A percentile compares a stretch with the other conserved stretches of the same genome.
phyloP scores from a whole-genome alignment of 2,888 invertebrate genomes.

The Hyposoter dolosus region DNA sequence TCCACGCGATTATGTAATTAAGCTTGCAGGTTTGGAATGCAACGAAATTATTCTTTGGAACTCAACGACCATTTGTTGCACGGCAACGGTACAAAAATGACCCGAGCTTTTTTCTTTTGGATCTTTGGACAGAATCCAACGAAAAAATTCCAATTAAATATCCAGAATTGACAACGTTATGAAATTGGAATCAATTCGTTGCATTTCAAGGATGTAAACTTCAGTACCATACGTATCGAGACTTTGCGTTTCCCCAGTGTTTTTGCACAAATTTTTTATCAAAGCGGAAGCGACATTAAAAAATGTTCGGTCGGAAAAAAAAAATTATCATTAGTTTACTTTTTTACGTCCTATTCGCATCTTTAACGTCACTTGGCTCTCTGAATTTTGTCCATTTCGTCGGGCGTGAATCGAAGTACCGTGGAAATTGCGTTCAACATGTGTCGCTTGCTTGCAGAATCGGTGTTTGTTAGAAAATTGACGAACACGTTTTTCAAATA shows the following conservation, averaged over 20 bases:
- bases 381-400: conserved; percentile 87
- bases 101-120: neutral
- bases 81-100: neutral
- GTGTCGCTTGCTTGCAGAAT: conserved; percentile 89
- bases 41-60: neutral
- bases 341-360: conserved; percentile 3
- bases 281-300: neutral
- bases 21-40: conserved; percentile 8
- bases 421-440: conserved; percentile 96
- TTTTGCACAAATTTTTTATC: neutral
- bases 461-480: conserved; percentile 91
- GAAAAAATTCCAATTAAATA: neutral
- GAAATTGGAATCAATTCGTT: neutral
- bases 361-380: conserved; percentile 70
- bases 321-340: neutral
- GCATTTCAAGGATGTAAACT: neutral
- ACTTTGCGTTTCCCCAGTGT: neutral
- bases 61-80: neutral
- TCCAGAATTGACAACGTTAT: neutral
- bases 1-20: neutral
- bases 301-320: neutral
- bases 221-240: conserved; percentile 5
- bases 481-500: conserved; percentile 96
- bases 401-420: conserved; percentile 91
- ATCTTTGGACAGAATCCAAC: neutral